Conservation (phyloP, 2,113 vertebrate species). For the Larimichthys polyactis region DNA sequence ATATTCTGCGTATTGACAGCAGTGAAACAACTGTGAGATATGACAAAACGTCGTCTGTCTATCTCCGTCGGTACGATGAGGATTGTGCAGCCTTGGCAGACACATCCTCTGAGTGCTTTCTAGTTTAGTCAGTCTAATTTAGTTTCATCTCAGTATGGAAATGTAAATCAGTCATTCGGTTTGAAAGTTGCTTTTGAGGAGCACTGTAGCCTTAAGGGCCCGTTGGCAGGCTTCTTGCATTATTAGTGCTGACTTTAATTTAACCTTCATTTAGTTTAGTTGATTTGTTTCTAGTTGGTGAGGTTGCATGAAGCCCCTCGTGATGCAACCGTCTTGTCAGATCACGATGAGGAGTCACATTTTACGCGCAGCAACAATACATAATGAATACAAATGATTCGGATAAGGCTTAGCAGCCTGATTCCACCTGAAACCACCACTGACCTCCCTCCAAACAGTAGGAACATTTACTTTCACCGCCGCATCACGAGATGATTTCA, state of each 20-base stretch:
- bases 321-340: not conserved
- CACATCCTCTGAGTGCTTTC: not conserved
- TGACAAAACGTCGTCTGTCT: no score
- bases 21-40: no score
- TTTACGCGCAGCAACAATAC: no score
- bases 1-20: no score
- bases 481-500: conserved; percentile 5
- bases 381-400: no score
- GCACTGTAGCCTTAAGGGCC: not conserved
- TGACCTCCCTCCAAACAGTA: conserved; percentile 1
- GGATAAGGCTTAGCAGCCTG: no score
- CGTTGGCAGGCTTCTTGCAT: not conserved
- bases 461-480: conserved; percentile 24
- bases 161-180: not conserved
- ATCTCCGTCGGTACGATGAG: no score
- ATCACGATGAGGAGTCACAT: not conserved
- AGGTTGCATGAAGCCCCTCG: not conserved
- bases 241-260: not conserved
- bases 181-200: not conserved
- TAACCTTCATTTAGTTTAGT: not conserved
- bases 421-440: not conserved
- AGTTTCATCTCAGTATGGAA: not conserved
- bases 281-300: not conserved
- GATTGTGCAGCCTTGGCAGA: no score
- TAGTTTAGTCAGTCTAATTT: not conserved